Evolutionary conservation across 35 echinoderm and acorn worm species (phyloP), one percentile per base, ranked within the genome.

Genomic region (Apostichopus californicus): DNA sequence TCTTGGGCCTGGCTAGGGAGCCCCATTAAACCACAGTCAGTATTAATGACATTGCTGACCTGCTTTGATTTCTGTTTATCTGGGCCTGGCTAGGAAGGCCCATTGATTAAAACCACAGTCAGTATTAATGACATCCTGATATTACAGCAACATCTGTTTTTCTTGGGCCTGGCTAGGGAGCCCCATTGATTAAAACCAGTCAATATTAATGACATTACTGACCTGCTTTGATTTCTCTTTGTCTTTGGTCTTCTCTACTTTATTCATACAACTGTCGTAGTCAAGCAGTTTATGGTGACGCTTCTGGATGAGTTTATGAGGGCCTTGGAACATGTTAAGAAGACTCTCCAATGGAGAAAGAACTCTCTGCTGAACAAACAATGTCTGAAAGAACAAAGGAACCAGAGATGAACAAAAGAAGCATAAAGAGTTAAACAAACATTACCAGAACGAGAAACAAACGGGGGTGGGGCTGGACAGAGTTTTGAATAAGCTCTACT

Each of bases 241-340:
- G 25, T 98, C 96, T 78, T 98, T 98, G 9, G 90, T 98, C 88
- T 98, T 98, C 68, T 98, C 97, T 26, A 92, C 95, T 73, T 98
- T 98, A 72, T 96, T 94, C 24, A 96, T 94, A 56, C 77, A 94
- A 81, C 97, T 98, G 81, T 98, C 97, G 73, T 96, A 98, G 81
- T 98, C 97, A 8, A 98, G 87, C 2, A 98, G 95, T 66, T 98
- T 98, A 54, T 98, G 92, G 54, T 93, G 94, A 61, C 97, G 57
- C 25, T 98, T 98, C 52, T 94, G 90, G n/a, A 98, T 98, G 54
- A 98, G 97, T 84, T 96, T 96, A 56, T 98, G 95, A 21, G 97
- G 97, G 9, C 97, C 97, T 77, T 98, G 97, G 72, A 98, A 98
- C 97, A 98, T 98, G 92, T 93, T 98, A 8, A 98, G 93, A 7